Conservation (phyloP, 2,113 vertebrate genomes). For the Zosterops borbonicus region DNA sequence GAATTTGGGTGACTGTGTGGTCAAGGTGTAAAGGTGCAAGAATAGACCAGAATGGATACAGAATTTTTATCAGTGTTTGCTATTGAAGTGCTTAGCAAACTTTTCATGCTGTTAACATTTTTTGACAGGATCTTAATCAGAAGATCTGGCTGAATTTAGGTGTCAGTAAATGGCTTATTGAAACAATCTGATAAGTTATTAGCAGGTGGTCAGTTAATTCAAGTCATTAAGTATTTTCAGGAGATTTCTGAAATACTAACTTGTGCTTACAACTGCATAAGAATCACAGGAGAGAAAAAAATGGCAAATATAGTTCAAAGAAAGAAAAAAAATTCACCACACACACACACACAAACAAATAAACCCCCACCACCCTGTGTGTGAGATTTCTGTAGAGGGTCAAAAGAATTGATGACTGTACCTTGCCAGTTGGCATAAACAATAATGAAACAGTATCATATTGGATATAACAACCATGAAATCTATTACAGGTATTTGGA, state of each 20-base stretch:
- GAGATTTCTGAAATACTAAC: background rate
- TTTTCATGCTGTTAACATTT: background rate
- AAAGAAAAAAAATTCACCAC: background rate
- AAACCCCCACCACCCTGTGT: accelerated
- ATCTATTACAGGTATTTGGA: background rate
- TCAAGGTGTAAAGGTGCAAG: background rate
- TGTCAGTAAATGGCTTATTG: background rate
- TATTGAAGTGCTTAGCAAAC: background rate
- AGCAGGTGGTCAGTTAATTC: background rate
- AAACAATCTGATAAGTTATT: background rate
- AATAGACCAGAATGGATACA: background rate
- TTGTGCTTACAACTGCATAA: background rate
- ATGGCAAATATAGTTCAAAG: background rate
- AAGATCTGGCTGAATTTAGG: background rate
- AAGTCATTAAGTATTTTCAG: background rate
- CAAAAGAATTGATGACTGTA: background rate
- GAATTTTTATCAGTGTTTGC: background rate
- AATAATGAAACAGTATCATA: background rate
- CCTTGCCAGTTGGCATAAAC: background rate
- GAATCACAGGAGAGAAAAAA: background rate
- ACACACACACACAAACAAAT: background rate
- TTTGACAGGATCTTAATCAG: background rate
- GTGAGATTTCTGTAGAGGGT: background rate
- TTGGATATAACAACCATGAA: background rate
- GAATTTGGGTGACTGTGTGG: background rate